Conservation (phyloP, 2,797 vertebrate species). For the Chaenodraco wilsoni region DNA sequence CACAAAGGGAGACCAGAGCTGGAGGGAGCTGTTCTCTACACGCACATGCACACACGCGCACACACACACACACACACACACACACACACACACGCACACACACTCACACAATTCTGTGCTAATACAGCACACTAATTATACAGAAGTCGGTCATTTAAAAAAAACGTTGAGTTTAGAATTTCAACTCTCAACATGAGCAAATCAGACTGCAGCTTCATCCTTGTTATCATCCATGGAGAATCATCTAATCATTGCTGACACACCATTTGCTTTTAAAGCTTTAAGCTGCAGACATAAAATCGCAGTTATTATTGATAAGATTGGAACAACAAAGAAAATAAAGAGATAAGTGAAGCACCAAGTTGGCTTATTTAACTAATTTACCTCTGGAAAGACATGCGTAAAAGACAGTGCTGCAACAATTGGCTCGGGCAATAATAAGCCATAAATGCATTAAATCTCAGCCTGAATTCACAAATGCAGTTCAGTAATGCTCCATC, state of each 20-base stretch:
- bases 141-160: background rate
- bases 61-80: constrained; percentile 30
- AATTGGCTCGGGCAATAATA: constrained; percentile 51
- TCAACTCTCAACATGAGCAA: background rate
- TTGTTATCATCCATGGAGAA: constrained; percentile 11
- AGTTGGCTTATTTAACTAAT: constrained; percentile 25
- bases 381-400: constrained; percentile 12
- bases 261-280: constrained; percentile 1
- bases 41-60: constrained; percentile 66
- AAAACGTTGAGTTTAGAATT: background rate
- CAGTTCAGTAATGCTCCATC: constrained; percentile 38
- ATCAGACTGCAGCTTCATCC: background rate
- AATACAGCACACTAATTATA: constrained; percentile 20
- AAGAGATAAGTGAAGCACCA: constrained; percentile 17
- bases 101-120: background rate
- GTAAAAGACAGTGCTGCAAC: constrained; percentile 47
- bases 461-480: constrained; percentile 39
- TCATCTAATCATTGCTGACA: constrained; percentile 7
- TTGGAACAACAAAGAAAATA: background rate
- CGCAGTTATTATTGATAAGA: background rate
- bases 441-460: constrained; percentile 45
- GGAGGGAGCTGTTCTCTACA: constrained; percentile 82
- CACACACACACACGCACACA: background rate
- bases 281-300: constrained; percentile 2
- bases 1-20: constrained; percentile 12